Evolutionary conservation across 2,113 vertebrate species (phyloP), one percentile per base, ranked within the genome.

Genomic region (Synodontis membranacea): DNA sequence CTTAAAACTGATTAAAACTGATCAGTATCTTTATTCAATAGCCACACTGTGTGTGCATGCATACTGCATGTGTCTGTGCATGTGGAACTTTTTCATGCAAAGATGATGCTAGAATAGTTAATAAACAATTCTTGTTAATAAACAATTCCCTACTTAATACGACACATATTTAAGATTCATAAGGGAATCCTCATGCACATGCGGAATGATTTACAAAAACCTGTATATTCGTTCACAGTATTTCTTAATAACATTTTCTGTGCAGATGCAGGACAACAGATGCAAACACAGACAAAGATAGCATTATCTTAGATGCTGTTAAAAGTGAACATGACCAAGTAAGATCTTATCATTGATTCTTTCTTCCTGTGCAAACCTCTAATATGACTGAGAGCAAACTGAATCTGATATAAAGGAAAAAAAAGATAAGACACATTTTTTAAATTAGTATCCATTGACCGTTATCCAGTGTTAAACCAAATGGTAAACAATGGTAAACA

Each of bases 231-330:
- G 15, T 70, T 39, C 50, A 50, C 28, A 64, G 6, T 2, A 3
- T 60, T 76, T 75, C 50, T 58, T 8, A 19, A 68, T 64, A 72
- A 72, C 5, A 50, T 23, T 50, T 66, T 68, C 37, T 44, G 2
- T 31, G 28, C 74, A 89, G 84, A 75, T 42, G 15, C 62, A 83
- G 70, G 86, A 80, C 5, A 74, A 31, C 19, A 1, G 62, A 66
- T 42, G 44, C 62, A 46, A 78, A 82, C 3, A 23, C 34, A 12
- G n/a, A 83, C 34, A 46, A 58, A n/a, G 44, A 34, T 44, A 8
- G 10, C 7, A 25, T 52, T 10, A 28, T 23, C 34, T 50, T 86
- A 34, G 52, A 86, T 62, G n/a, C 54, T 64, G 54, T 84, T 34
- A 75, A 48, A 85, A 85, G 39, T 72, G 21, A 58, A 37, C 5